Conservation (phyloP, 2,888 invertebrate genomes). For the Ellobium chinense region DNA sequence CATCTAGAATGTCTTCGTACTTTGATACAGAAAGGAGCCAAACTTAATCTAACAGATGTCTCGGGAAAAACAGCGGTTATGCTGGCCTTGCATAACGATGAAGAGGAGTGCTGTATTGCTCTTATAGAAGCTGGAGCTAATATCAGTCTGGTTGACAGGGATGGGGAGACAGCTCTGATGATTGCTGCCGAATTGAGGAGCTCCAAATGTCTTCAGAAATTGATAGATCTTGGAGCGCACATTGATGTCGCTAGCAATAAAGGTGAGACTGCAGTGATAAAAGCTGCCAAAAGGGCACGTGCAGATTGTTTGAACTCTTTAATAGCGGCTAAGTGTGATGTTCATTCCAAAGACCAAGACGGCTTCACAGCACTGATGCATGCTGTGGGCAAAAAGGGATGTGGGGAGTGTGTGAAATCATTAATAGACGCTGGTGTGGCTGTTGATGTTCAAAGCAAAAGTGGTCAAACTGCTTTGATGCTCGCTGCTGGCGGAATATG, state of each 20-base stretch:
- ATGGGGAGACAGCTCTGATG: slow-evolving; percentile 80
- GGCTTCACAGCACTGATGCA: no score
- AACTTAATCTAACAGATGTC: background rate
- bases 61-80: background rate
- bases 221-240: no score
- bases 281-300: background rate
- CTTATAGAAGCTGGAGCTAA: slow-evolving; percentile 71
- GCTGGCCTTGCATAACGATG: background rate
- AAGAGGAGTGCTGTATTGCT: background rate
- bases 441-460: no score
- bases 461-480: no score
- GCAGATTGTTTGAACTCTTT: background rate
- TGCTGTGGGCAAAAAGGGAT: no score
- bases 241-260: no score
- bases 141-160: slow-evolving; percentile 79
- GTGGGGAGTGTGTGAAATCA: no score
- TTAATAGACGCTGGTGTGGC: no score
- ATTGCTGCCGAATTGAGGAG: slow-evolving; percentile 90
- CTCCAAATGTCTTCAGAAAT: slow-evolving; percentile 73
- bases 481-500: no score
- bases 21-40: background rate
- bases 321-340: background rate
- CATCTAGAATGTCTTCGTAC: background rate
- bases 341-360: no score
- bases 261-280: background rate